Conservation (phyloP, 1,140 invertebrate species). For the Melanaphis sacchari region DNA sequence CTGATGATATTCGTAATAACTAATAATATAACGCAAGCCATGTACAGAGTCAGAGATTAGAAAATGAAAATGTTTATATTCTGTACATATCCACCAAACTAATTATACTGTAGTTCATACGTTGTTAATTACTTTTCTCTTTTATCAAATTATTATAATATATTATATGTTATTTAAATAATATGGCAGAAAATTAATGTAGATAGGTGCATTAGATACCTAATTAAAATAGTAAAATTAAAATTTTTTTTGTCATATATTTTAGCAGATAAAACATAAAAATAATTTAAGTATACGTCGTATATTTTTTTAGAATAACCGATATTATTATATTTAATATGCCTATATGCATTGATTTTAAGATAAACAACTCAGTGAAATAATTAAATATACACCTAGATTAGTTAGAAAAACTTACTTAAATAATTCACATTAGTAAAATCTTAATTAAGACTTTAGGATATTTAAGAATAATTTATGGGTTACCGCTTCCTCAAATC, state of each 20-base stretch:
- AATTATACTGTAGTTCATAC: background rate
- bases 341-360: background rate
- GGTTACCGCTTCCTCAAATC: too few relatives aligned
- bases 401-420: background rate
- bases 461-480: too few relatives aligned
- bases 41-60: background rate
- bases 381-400: background rate
- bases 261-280: background rate
- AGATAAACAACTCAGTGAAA: background rate
- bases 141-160: background rate
- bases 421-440: background rate
- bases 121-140: conserved; percentile 10
- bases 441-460: too few relatives aligned
- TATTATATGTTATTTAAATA: background rate
- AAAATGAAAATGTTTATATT: background rate
- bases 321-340: background rate
- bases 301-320: background rate
- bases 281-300: background rate
- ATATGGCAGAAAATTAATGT: background rate
- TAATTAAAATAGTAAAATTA: background rate
- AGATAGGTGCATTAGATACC: background rate
- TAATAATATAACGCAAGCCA: background rate
- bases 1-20: background rate
- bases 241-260: background rate
- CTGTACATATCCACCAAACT: background rate